phyloP scores from a whole-genome alignment of 2,888 invertebrate genomes.

The Himalopsyche tibetana region DNA sequence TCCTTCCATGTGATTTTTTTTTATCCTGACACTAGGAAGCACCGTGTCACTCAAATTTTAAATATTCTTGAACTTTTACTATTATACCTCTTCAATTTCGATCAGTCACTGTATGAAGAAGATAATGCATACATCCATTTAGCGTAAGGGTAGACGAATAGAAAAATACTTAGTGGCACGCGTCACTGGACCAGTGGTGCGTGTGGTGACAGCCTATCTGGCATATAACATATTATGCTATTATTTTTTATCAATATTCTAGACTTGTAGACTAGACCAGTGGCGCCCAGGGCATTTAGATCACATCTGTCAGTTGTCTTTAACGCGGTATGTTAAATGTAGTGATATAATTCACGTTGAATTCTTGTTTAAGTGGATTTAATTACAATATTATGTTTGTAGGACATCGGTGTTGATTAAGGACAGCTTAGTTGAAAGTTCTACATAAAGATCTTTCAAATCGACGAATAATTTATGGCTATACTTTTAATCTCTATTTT shows the following conservation, averaged over 20 bases:
- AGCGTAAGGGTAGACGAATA: neutral
- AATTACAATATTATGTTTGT: constrained; percentile 34
- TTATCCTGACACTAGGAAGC: too few relatives aligned
- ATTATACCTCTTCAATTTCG: neutral
- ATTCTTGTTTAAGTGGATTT: constrained; percentile 15
- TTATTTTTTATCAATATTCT: constrained; percentile 11
- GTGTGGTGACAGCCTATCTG: constrained; percentile 10
- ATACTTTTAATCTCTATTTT: too few relatives aligned
- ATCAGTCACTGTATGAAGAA: neutral
- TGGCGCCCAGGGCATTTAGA: constrained; percentile 30
- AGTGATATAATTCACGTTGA: neutral
- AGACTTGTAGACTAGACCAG: constrained; percentile 31
- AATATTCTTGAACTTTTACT: neutral
- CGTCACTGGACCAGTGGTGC: constrained; percentile 26
- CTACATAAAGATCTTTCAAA: too few relatives aligned
- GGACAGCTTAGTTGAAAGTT: too few relatives aligned
- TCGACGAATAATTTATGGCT: too few relatives aligned
- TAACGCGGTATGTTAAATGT: constrained; percentile 1
- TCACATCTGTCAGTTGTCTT: constrained; percentile 10
- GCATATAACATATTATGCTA: constrained; percentile 1
- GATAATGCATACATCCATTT: neutral
- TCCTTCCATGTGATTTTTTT: too few relatives aligned
- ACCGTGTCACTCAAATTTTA: too few relatives aligned
- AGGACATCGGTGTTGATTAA: neutral
- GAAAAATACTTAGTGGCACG: constrained; percentile 30